Evolutionary conservation across 2,113 vertebrate species (phyloP), one percentile per base, ranked within the genome.

Genomic region (Scophthalmus maximus): DNA sequence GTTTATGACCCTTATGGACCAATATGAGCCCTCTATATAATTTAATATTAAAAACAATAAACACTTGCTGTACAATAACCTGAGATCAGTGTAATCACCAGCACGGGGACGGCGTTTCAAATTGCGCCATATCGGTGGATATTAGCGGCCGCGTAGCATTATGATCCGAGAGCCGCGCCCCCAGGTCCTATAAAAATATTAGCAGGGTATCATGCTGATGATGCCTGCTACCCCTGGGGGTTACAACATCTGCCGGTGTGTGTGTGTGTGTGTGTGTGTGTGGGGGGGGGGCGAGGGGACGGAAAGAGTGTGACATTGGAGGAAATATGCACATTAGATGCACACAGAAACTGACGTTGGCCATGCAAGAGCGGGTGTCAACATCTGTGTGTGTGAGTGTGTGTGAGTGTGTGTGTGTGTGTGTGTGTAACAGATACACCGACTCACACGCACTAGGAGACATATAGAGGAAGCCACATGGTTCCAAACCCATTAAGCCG

Each of bases 401-500:
- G 22, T 59, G n/a, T 27, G 30, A 26, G 20, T 78, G 74, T 70
- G 55, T 62, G 22, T 27, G 50, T 78, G 67, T 73, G 59, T 60
- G 59, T 22, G 23, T 60, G 20, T 23, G 32, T 38, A 18, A 34
- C 32, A 56, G 8, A 47, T 26, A 55, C 58, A n/a, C 36, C 22
- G 10, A 56, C 15, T 17, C 27, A 78, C 57, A 57, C 58, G 70
- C 49, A 52, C 51, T 44, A 29, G 2, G 42, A 66, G 55, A 76
- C 50, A 17, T 69, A 73, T 51, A 86, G 63, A 78, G 71, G 52
- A 70, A 84, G 69, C 77, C 83, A 75, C 82, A 84, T 87, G 87
- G 65, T 86, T 84, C 81, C 68, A 81, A 56, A 71, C 76, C 69
- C 72, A 87, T 89, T 82, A 88, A 87, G 85, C 76, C 73, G 76